Evolutionary conservation across 2,888 invertebrate genomes (phyloP).

Genomic region (Julus scandinavius): DNA sequence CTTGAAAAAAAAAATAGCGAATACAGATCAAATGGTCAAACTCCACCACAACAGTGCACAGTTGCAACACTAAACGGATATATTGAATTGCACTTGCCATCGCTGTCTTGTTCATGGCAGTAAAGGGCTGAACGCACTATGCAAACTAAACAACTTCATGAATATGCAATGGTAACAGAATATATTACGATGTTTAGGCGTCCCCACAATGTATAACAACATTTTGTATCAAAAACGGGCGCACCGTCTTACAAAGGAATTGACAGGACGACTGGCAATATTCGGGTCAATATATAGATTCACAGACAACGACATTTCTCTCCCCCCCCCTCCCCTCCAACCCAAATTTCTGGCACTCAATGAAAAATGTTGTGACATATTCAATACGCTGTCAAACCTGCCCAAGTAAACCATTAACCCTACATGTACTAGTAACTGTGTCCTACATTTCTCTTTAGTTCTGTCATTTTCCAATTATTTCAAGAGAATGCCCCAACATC

Average conservation of each 20-base stretch:
- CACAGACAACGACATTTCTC: not conserved
- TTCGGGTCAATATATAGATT: constrained; percentile 39
- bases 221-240: not conserved
- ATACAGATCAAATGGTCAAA: not conserved
- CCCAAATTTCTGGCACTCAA: not conserved
- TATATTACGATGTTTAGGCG: constrained; percentile 20
- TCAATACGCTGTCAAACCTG: not conserved
- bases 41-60: not conserved
- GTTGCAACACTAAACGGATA: not conserved
- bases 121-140: not conserved
- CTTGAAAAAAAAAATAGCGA: not conserved
- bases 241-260: constrained; percentile 43
- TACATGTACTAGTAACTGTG: not conserved
- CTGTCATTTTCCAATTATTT: not conserved
- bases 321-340: not conserved
- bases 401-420: not conserved
- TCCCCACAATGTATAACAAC: constrained; percentile 9
- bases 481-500: not conserved
- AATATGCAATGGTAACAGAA: constrained; percentile 40
- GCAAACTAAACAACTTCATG: constrained; percentile 15
- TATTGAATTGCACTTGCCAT: not conserved
- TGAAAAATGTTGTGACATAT: not conserved
- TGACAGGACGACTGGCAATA: constrained; percentile 26
- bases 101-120: not conserved
- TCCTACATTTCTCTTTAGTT: not conserved